Conservation (phyloP, 2,797 vertebrate species). For the Danio choprae region DNA sequence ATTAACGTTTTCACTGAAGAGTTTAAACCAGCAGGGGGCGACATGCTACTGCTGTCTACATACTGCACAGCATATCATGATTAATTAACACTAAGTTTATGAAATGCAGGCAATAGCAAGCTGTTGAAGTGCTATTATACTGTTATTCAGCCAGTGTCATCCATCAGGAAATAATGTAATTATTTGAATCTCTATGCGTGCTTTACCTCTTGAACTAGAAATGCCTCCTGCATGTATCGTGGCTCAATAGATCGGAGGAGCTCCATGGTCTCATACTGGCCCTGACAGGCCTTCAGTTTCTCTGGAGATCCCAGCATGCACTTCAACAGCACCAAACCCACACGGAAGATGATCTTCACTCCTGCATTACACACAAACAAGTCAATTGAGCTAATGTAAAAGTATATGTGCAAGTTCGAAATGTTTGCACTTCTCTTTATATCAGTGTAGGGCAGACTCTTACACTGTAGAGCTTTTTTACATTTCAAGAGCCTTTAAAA, state of each 20-base stretch:
- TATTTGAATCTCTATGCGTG: not conserved
- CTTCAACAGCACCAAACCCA: slow-evolving; percentile 93
- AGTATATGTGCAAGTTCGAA: not conserved
- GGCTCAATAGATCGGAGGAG: slow-evolving; percentile 84
- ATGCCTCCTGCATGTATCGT: slow-evolving; percentile 89
- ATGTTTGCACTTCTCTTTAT: not conserved
- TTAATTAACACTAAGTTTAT: no score
- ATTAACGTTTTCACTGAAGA: no score
- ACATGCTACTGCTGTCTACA: not conserved
- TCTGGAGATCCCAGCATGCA: slow-evolving; percentile 91
- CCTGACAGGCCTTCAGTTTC: slow-evolving; percentile 89
- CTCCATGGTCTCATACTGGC: slow-evolving; percentile 96
- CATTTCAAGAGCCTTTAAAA: not conserved
- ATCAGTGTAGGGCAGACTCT: not conserved
- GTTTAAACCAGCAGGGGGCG: not conserved
- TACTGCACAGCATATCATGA: not conserved
- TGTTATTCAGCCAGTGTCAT: not conserved
- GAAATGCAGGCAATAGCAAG: not conserved
- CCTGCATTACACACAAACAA: slow-evolving; percentile 74
- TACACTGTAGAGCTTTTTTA: not conserved
- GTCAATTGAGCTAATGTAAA: not conserved
- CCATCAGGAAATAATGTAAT: not conserved
- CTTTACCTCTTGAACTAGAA: slow-evolving; percentile 90
- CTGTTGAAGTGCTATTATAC: not conserved
- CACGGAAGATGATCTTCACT: slow-evolving; percentile 95